phyloP scores from a whole-genome alignment of 2,797 vertebrate genomes.

The Tragopan temminckii region DNA sequence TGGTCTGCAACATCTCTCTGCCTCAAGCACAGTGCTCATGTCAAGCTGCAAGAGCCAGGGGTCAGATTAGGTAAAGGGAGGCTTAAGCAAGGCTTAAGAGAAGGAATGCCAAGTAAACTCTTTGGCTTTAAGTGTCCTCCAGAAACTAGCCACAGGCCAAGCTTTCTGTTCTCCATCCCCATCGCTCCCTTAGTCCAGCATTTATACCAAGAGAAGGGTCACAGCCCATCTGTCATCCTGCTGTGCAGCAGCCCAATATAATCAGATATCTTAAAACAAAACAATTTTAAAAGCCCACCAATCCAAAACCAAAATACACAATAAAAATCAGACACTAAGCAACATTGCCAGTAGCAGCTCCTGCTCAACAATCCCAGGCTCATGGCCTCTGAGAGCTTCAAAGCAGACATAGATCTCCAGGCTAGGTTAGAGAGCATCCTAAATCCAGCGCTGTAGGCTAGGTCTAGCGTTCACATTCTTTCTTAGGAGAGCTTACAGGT shows the following conservation, averaged over 20 bases:
- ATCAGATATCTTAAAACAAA: neutral
- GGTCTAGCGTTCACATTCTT: neutral
- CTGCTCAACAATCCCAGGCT: neutral
- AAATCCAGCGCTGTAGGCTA: slow-evolving; percentile 36
- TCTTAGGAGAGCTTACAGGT: neutral
- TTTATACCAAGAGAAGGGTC: neutral
- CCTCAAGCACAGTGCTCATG: neutral
- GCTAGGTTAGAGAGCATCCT: neutral
- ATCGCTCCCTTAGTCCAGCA: neutral
- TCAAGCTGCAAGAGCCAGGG: neutral
- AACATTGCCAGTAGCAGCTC: neutral
- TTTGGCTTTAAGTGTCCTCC: neutral
- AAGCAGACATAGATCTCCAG: neutral
- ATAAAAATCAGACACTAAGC: neutral
- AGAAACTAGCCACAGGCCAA: neutral
- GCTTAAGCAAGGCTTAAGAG: neutral
- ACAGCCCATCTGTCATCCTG: neutral
- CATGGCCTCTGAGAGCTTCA: neutral
- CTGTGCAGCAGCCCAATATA: neutral
- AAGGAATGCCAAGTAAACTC: neutral
- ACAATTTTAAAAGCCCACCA: neutral
- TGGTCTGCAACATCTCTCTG: neutral
- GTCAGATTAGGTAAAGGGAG: neutral
- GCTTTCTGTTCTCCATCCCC: neutral
- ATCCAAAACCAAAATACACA: neutral